Conservation (phyloP, 2,797 vertebrate genomes). For the Takifugu ocellatus region DNA sequence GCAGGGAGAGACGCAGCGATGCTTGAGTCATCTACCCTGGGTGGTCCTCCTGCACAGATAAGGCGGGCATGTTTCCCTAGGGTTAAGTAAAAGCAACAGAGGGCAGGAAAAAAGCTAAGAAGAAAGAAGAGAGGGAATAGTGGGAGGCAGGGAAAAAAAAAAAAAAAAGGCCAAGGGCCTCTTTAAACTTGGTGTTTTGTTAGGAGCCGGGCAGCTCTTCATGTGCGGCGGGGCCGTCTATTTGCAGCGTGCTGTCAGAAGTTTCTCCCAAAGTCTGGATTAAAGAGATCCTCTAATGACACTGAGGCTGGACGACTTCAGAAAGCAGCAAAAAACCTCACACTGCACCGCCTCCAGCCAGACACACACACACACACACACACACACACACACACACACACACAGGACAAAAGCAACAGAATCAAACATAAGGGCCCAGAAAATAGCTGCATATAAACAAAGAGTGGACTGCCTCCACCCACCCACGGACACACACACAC, state of each 20-base stretch:
- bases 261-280: conserved; percentile 75
- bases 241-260: conserved; percentile 74
- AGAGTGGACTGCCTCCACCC: conserved; percentile 40
- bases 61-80: conserved; percentile 74
- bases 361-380: conserved; percentile 47
- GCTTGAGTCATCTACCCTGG: conserved; percentile 76
- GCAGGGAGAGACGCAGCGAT: conserved; percentile 35
- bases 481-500: conserved; percentile 16
- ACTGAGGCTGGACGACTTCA: conserved; percentile 72
- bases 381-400: conserved; percentile 23
- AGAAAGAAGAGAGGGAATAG: conserved; percentile 58
- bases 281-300: conserved; percentile 81
- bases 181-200: conserved; percentile 77
- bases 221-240: conserved; percentile 72
- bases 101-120: conserved; percentile 58
- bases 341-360: conserved; percentile 62
- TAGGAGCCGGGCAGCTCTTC: conserved; percentile 67
- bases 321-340: conserved; percentile 66
- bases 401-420: conserved; percentile 49
- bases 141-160: conserved; percentile 44
- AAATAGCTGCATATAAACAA: conserved; percentile 48
- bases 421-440: conserved; percentile 50
- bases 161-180: conserved; percentile 65
- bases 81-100: conserved; percentile 75
- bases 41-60: conserved; percentile 80